Evolutionary conservation across 2,797 vertebrate species (phyloP).

Genomic region (Echeneis naucrates): DNA sequence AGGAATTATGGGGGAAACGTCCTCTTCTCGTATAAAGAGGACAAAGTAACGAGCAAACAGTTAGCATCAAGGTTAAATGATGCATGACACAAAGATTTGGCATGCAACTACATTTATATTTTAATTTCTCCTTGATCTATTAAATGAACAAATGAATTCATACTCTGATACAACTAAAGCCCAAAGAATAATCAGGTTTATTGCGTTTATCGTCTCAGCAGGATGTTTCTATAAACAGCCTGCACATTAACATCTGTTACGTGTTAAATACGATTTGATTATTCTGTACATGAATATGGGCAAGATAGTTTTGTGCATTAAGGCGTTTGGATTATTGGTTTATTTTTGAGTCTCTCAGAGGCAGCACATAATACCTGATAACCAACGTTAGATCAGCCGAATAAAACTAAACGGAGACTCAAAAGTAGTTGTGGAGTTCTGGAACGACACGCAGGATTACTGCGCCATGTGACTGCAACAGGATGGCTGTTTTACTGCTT

Average conservation of each 20-base stretch:
- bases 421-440: neutral
- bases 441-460: neutral
- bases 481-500: neutral
- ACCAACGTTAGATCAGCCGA: too few relatives aligned
- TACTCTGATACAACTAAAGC: neutral
- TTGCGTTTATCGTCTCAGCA: neutral
- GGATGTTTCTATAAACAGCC: neutral
- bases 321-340: neutral
- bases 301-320: too few relatives aligned
- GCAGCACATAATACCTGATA: too few relatives aligned
- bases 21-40: conserved; percentile 6
- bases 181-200: neutral
- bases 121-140: neutral
- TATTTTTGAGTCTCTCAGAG: too few relatives aligned
- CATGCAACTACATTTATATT: neutral
- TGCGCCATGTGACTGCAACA: neutral
- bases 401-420: too few relatives aligned
- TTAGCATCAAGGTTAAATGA: conserved; percentile 15
- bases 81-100: neutral
- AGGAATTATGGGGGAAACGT: conserved; percentile 7
- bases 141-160: neutral
- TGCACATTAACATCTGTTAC: neutral
- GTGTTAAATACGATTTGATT: neutral
- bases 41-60: neutral
- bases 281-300: too few relatives aligned